These are phyloP conservation scores for Moxostoma hubbsi DNA, from an alignment of 2,797 vertebrate genomes.

Conservation along the genomic window DNA sequence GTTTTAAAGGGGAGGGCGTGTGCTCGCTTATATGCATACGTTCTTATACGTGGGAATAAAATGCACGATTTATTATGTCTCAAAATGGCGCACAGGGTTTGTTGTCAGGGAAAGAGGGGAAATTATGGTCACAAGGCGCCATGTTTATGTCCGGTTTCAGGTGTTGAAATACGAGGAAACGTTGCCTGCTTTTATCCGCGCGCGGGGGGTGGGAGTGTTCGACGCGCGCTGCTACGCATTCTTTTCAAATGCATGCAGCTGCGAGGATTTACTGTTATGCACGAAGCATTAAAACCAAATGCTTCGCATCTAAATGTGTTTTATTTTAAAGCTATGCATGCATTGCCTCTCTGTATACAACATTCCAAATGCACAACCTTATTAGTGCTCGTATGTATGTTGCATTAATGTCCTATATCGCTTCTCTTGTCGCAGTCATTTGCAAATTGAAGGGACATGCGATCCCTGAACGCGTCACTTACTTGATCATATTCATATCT, in stretches of 20 bases:
- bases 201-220: conserved; percentile 4
- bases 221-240: not conserved
- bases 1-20: conserved; percentile 2
- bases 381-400: not conserved
- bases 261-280: not conserved
- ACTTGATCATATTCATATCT: not conserved
- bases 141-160: conserved; percentile 37
- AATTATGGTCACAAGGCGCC: conserved; percentile 34
- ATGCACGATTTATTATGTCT: not conserved
- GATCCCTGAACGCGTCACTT: not conserved
- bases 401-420: conserved; percentile 5
- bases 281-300: not conserved
- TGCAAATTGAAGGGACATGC: conserved; percentile 19
- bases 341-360: not conserved
- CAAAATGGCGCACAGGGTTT: conserved; percentile 57
- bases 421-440: conserved; percentile 36
- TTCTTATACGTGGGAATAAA: not conserved
- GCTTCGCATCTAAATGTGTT: no score
- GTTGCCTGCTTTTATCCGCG: not conserved
- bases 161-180: not conserved
- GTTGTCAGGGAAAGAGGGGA: conserved; percentile 15
- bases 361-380: not conserved
- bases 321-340: no score
- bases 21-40: not conserved
- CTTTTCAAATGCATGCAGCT: no score